Conservation (phyloP, 2,113 vertebrate genomes). For the Nansenia antarctica region DNA sequence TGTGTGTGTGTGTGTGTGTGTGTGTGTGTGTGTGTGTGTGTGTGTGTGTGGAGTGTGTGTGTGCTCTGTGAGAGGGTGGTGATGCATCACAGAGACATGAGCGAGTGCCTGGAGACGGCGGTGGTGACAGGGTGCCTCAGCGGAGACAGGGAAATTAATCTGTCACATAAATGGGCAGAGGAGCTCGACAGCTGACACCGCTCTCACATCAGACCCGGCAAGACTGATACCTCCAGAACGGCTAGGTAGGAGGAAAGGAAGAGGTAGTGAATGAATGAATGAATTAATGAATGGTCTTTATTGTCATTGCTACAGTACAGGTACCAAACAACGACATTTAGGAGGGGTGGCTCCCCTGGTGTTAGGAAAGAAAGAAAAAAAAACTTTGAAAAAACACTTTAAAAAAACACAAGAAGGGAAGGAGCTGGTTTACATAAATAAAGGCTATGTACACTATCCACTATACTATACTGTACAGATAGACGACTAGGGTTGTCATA, state of each 20-base stretch:
- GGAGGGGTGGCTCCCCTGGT: too few relatives aligned
- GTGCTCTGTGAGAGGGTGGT: neutral
- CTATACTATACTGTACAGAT: too few relatives aligned
- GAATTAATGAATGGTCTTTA: too few relatives aligned
- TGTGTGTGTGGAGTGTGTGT: neutral
- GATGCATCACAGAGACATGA: conserved; percentile 37
- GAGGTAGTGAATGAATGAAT: too few relatives aligned
- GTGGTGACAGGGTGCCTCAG: conserved; percentile 13
- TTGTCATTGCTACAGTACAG: too few relatives aligned
- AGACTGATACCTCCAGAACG: neutral
- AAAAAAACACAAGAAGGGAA: too few relatives aligned
- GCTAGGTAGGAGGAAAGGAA: neutral
- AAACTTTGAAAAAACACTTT: too few relatives aligned
- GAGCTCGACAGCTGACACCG: conserved; percentile 13
- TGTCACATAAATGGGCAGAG: conserved; percentile 34
- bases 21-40: neutral
- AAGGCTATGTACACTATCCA: too few relatives aligned
- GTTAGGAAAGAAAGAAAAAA: too few relatives aligned
- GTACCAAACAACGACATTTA: too few relatives aligned
- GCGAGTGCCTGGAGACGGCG: conserved; percentile 13
- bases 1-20: neutral
- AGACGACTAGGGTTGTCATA: too few relatives aligned
- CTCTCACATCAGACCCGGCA: neutral
- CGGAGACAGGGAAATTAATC: conserved; percentile 37
- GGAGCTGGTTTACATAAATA: too few relatives aligned